These are phyloP conservation scores for Andrena bicolor DNA, from an alignment of 2,888 invertebrate species.

Conservation along the genomic window DNA sequence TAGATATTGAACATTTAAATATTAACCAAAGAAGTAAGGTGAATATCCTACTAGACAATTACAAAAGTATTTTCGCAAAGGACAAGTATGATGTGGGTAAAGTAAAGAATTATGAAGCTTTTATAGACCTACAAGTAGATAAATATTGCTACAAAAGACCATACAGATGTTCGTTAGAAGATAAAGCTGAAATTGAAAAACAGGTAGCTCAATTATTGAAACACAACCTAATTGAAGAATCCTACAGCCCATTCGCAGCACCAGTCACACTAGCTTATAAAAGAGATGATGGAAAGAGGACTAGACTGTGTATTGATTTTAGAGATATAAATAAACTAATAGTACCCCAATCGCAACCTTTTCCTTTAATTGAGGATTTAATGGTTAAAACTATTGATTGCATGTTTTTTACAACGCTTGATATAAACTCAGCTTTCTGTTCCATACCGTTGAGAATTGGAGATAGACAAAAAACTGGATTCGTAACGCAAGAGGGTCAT, in stretches of 20 bases:
- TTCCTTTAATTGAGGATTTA: conserved; percentile 14
- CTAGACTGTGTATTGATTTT: conserved; percentile 8
- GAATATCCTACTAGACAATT: neutral
- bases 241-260: conserved; percentile 36
- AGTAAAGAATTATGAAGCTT: no score
- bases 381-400: conserved; percentile 23
- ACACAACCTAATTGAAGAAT: conserved; percentile 20
- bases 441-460: conserved; percentile 2
- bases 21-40: neutral
- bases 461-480: conserved; percentile 17
- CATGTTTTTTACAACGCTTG: neutral
- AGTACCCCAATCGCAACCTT: neutral
- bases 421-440: neutral
- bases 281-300: conserved; percentile 8
- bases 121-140: conserved; percentile 7
- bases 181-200: conserved; percentile 53
- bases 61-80: conserved; percentile 41
- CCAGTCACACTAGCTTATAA: conserved; percentile 25
- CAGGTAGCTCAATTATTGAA: conserved; percentile 25
- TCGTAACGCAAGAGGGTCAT: conserved; percentile 42
- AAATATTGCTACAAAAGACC: conserved; percentile 47
- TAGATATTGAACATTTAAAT: neutral
- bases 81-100: conserved; percentile 1
- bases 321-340: neutral
- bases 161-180: conserved; percentile 20